Percentiles rank a stretch among this genome's conserved stretches.
phyloP scores from a whole-genome alignment of 2,888 invertebrate genomes.

The Drosophila sordidapex region DNA sequence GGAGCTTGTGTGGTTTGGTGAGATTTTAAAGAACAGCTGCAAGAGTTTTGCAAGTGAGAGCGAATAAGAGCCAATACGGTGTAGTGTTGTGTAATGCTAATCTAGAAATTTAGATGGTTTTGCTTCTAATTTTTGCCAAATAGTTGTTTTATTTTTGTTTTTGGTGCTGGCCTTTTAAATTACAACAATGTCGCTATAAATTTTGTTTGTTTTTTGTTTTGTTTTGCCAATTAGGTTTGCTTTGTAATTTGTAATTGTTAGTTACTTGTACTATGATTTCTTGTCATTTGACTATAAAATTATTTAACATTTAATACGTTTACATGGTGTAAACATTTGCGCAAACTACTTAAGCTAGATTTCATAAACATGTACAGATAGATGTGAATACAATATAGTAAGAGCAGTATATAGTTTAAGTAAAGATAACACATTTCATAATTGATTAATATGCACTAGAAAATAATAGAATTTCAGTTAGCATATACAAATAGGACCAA shows the following conservation, averaged over 20 bases:
- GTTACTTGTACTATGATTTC: constrained; percentile 63
- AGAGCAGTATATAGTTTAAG: constrained; percentile 35
- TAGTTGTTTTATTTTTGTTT: constrained; percentile 42
- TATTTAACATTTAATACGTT: constrained; percentile 72
- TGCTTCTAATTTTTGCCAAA: constrained; percentile 45
- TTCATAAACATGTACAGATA: constrained; percentile 56
- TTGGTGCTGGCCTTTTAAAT: constrained; percentile 30
- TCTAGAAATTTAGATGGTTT: constrained; percentile 44
- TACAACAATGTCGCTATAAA: constrained; percentile 47
- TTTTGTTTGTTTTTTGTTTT: constrained; percentile 24
- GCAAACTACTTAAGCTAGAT: constrained; percentile 63
- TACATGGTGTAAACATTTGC: constrained; percentile 57
- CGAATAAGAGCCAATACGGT: constrained; percentile 45
- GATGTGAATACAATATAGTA: constrained; percentile 50
- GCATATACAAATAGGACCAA: constrained; percentile 39
- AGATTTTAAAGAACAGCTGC: constrained; percentile 5
- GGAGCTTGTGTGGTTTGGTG: constrained; percentile 13
- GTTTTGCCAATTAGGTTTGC: constrained; percentile 42
- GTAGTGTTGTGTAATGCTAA: constrained; percentile 43
- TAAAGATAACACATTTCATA: constrained; percentile 54
- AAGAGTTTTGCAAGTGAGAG: constrained; percentile 12
- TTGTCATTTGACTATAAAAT: constrained; percentile 61
- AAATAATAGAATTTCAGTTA: constrained; percentile 46
- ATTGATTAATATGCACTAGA: constrained; percentile 55
- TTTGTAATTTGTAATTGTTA: constrained; percentile 53